Evolutionary conservation across 2,888 invertebrate species (phyloP).

Genomic region (Parasteatoda lunata): DNA sequence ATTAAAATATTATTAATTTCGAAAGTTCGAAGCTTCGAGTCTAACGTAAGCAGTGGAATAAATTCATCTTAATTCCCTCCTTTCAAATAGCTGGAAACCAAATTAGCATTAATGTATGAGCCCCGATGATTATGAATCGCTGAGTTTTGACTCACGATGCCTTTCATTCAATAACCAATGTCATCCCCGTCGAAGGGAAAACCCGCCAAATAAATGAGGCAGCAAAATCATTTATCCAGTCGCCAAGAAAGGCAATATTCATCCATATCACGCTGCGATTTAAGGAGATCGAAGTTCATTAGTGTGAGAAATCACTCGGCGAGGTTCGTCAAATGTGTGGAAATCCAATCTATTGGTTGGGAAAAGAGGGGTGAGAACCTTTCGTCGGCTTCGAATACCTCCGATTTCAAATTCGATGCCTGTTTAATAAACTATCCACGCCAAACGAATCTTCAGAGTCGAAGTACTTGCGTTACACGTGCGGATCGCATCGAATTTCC

Average conservation of each 20-base stretch:
- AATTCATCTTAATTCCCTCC: not conserved
- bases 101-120: constrained; percentile 3
- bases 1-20: not conserved
- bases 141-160: not conserved
- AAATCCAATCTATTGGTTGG: constrained; percentile 48
- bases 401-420: constrained; percentile 29
- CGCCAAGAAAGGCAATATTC: constrained; percentile 3
- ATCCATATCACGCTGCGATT: not conserved
- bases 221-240: constrained; percentile 5
- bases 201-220: not conserved
- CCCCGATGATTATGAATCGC: not conserved
- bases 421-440: constrained; percentile 50
- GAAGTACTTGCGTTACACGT: constrained; percentile 36
- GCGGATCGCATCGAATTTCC: constrained; percentile 58
- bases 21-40: not conserved
- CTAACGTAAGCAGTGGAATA: not conserved
- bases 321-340: constrained; percentile 48
- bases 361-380: not conserved
- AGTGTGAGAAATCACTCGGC: constrained; percentile 35
- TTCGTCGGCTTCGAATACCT: constrained; percentile 31
- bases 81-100: not conserved
- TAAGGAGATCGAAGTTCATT: constrained; percentile 54
- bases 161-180: not conserved
- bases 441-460: constrained; percentile 12
- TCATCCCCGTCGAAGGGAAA: not conserved